Evolutionary conservation across 2,888 invertebrate genomes (phyloP), one percentile per base, ranked within the genome.

Genomic region (Brachyptera risi): DNA sequence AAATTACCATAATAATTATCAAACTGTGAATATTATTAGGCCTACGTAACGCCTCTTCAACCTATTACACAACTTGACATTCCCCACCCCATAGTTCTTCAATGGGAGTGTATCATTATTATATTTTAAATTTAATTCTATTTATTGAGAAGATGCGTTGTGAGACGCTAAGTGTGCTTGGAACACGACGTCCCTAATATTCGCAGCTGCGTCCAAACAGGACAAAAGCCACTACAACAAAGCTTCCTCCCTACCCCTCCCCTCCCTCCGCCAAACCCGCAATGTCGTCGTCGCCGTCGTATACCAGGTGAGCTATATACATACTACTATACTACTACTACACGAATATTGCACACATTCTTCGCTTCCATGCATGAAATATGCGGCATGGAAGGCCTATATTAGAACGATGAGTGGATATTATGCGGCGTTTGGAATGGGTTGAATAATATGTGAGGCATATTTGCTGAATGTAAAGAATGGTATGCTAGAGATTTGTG

Each of bases 401-500:
- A 31, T 31, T 11, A 11, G 2, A 19, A 21, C 44, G 15, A 44
- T 21, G 31, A 31, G n/a, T n/a, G n/a, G n/a, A n/a, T n/a, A n/a
- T n/a, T n/a, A n/a, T n/a, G n/a, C n/a, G n/a, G n/a, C 2, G 38
- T 3, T 7, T 17, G 50, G 24, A 54, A 54, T 21, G 54, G 54
- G 54, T 54, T 54, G 23, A 47, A 47, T 24, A 47, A 54, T 54
- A 35, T 35, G 21, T 38, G 35, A 37, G 19, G 54, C 54, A 54
- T 54, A 54, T 35, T 54, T 54, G 35, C 54, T 37, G 37, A 47
- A n/a, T n/a, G n/a, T 24, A 24, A 24, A 24, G 47, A 54, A 54
- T 54, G 61, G 57, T 57, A 61, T 61, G 61, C 57, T 57, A 61
- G 57, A 58, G 58, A 61, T 61, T 58, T 61, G 61, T 61, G 57